Conservation (phyloP, 1,140 invertebrate species). For the Zaprionus inermis region DNA sequence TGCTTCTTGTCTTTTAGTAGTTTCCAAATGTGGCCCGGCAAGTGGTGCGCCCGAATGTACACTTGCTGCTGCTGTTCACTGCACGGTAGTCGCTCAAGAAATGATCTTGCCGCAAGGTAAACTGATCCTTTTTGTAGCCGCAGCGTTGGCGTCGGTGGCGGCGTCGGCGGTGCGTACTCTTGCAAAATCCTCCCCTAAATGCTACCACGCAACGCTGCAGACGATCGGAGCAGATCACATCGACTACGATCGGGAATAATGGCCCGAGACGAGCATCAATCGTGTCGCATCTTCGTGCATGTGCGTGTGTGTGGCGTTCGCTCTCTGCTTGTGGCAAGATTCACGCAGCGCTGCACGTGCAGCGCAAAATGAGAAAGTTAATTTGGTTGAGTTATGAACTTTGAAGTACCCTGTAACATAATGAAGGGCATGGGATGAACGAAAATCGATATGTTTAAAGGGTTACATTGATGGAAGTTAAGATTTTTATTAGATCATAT, state of each 20-base stretch:
- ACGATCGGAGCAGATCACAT: slow-evolving; percentile 48
- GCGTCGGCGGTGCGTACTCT: slow-evolving; percentile 55
- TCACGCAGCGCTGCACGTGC: slow-evolving; percentile 63
- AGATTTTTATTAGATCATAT: no score
- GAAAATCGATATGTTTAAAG: no score
- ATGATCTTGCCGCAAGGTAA: slow-evolving; percentile 82
- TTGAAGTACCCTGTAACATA: slow-evolving; percentile 15
- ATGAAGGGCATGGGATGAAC: background rate
- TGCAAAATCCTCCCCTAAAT: slow-evolving; percentile 81
- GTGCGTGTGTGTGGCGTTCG: slow-evolving; percentile 25
- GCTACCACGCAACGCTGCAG: slow-evolving; percentile 62
- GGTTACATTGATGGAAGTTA: no score
- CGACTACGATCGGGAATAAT: slow-evolving; percentile 13
- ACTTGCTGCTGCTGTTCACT: slow-evolving; percentile 55
- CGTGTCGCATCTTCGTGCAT: slow-evolving; percentile 40
- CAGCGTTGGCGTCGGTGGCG: slow-evolving; percentile 42
- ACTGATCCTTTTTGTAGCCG: slow-evolving; percentile 83
- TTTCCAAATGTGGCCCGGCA: slow-evolving; percentile 9
- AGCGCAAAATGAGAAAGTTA: slow-evolving; percentile 37
- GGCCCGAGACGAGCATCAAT: slow-evolving; percentile 61
- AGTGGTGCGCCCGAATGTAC: slow-evolving; percentile 21
- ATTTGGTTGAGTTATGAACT: background rate
- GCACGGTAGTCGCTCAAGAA: slow-evolving; percentile 81
- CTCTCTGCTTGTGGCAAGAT: slow-evolving; percentile 77
- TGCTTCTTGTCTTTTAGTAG: slow-evolving; percentile 28